Conservation (phyloP, 1,140 invertebrate genomes). For the Ceratina japonica region DNA sequence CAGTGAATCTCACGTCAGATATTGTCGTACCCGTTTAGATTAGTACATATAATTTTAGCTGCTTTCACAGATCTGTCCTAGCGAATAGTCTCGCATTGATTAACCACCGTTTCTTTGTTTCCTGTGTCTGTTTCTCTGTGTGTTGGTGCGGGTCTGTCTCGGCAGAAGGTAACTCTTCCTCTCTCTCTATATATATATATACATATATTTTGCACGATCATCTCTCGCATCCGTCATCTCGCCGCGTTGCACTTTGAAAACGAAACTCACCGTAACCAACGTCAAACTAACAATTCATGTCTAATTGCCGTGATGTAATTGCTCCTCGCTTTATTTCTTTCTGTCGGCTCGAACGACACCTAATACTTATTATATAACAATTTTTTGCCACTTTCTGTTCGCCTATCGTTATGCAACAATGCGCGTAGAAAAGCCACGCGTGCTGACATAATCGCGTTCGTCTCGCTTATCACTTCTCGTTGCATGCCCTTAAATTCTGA, state of each 20-base stretch:
- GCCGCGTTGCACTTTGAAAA: background rate
- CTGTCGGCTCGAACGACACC: background rate
- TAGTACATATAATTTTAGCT: conserved; percentile 23
- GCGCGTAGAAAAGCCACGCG: background rate
- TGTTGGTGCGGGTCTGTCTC: conserved; percentile 77
- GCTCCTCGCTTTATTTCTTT: background rate
- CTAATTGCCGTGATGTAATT: background rate
- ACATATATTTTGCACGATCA: conserved; percentile 32
- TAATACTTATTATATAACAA: conserved; percentile 4
- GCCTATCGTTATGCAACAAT: conserved; percentile 1
- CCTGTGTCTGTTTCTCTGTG: conserved; percentile 78
- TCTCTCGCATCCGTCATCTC: background rate
- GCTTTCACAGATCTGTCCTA: conserved; percentile 35
- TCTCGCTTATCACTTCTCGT: background rate
- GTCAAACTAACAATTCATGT: background rate
- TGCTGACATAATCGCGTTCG: background rate
- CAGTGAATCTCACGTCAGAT: background rate
- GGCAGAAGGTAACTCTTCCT: conserved; percentile 79
- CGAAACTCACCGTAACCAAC: too few relatives aligned
- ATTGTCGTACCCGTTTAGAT: background rate
- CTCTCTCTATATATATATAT: conserved; percentile 35
- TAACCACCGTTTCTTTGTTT: conserved; percentile 78
- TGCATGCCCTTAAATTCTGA: too few relatives aligned
- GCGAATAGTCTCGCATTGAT: conserved; percentile 50
- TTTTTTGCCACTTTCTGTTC: conserved; percentile 10